Evolutionary conservation across 2,797 vertebrate genomes (phyloP).

Genomic region (Decapterus maruadsi): DNA sequence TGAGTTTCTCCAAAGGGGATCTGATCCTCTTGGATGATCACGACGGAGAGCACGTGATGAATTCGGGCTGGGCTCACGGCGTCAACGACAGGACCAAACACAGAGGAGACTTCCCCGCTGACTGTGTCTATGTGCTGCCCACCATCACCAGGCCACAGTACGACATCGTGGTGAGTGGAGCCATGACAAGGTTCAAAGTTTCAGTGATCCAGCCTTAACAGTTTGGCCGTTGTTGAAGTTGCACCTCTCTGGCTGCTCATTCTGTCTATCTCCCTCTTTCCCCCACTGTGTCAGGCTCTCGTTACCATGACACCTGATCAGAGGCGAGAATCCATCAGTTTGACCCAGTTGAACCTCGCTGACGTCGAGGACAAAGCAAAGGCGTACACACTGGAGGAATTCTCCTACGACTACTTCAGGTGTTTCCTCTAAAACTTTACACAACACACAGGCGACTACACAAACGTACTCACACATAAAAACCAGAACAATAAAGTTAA

Average conservation of each 20-base stretch:
- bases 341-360: constrained; percentile 83
- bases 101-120: constrained; percentile 94
- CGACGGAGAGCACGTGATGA: constrained; percentile 92
- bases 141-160: constrained; percentile 90
- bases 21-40: constrained; percentile 95
- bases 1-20: constrained; percentile 94
- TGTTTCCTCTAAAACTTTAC: constrained; percentile 22
- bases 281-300: constrained; percentile 84
- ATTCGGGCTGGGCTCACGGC: constrained; percentile 94
- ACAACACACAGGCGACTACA: too few species aligned
- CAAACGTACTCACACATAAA: too few species aligned
- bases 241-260: too few species aligned
- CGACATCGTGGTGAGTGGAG: constrained; percentile 90
- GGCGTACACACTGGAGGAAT: constrained; percentile 95
- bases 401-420: constrained; percentile 98
- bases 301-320: constrained; percentile 97
- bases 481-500: too few species aligned
- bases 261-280: background rate
- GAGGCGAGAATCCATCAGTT: constrained; percentile 89
- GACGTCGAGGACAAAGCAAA: constrained; percentile 89
- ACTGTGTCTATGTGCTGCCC: constrained; percentile 94
- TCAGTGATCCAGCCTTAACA: too few species aligned
- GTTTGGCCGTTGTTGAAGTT: too few species aligned
- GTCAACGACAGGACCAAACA: constrained; percentile 93
- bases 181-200: background rate